Evolutionary conservation across 2,113 vertebrate genomes (phyloP), one percentile per base, ranked within the genome.

Genomic region (Notechis scutatus): DNA sequence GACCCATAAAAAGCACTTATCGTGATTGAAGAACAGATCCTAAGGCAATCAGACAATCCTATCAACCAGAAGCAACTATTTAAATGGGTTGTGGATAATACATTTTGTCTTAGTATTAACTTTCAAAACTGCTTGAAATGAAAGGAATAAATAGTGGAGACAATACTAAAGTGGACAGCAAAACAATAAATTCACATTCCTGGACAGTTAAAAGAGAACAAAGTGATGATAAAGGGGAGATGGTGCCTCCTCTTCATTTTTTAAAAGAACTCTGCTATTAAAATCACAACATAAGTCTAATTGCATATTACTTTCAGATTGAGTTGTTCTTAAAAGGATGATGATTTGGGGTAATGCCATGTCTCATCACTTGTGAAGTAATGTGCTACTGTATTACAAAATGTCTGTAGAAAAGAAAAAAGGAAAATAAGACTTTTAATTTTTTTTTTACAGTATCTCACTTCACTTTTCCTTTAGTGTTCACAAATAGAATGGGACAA

Each of bases 141-240:
- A 45, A 57, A 87, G 91, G 91, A 55, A 90, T 93, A 64, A 50
- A 91, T 86, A n/a, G 56, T 42, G 74, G n/a, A 55, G 89, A 55
- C 91, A 92, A 47, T 4, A 54, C 3, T 56, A 91, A 90, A 90
- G 56, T 59, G n/a, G 4, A 91, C 64, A 96, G 87, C 0, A 64
- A 81, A 81, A 47, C 90, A 85, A 6, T 12, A 29, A 0, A 61
- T 5, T 56, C 0, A 0, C 2, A 90, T 5, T 94, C 52, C 91
- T 42, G 54, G 87, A 42, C 95, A 52, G 21, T 74, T 34, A 85
- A 29, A 18, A 93, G 34, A 89, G 54, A 23, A 12, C 92, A 29
- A 81, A 39, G 21, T 39, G 18, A 42, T 81, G 34, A 7, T 81
- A 42, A 85, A 89, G 87, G 23, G 81, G 23, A 26, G 29, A 90